Percentiles rank a stretch among this genome's conserved stretches.
phyloP scores from a whole-genome alignment of 2,888 invertebrate genomes.

The Phaonia tiefii region DNA sequence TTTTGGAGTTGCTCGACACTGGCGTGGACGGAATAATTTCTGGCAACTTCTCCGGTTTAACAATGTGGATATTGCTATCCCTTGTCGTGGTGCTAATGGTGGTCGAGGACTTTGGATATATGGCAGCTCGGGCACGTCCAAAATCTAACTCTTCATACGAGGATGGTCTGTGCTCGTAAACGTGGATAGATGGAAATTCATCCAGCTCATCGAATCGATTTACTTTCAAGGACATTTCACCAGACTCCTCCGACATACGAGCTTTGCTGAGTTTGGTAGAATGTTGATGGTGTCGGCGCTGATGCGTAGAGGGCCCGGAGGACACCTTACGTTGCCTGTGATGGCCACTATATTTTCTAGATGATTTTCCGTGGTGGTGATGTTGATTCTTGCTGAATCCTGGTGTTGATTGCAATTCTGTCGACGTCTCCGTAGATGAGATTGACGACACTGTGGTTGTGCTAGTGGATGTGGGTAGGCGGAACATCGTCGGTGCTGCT shows the following conservation, averaged over 20 bases:
- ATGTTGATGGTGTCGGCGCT: constrained; percentile 64
- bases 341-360: constrained; percentile 69
- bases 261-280: constrained; percentile 32
- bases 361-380: constrained; percentile 66
- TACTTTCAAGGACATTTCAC: constrained; percentile 11
- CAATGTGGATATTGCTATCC: constrained; percentile 80
- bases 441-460: constrained; percentile 42
- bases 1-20: constrained; percentile 79
- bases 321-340: constrained; percentile 69
- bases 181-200: constrained; percentile 20
- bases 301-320: constrained; percentile 63
- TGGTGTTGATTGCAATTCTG: constrained; percentile 2
- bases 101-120: constrained; percentile 65
- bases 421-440: constrained; percentile 47
- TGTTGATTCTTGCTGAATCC: constrained; percentile 37
- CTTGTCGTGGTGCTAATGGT: constrained; percentile 71
- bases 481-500: too few relatives aligned
- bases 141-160: constrained; percentile 66
- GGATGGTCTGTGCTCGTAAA: constrained; percentile 50
- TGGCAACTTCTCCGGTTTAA: constrained; percentile 78
- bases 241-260: constrained; percentile 15
- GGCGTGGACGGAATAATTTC: constrained; percentile 78
- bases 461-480: constrained; percentile 28
- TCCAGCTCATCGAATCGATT: constrained; percentile 46
- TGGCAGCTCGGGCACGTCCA: constrained; percentile 49